phyloP scores from a whole-genome alignment of 2,888 invertebrate species.

The Rhaphigaster nebulosa region DNA sequence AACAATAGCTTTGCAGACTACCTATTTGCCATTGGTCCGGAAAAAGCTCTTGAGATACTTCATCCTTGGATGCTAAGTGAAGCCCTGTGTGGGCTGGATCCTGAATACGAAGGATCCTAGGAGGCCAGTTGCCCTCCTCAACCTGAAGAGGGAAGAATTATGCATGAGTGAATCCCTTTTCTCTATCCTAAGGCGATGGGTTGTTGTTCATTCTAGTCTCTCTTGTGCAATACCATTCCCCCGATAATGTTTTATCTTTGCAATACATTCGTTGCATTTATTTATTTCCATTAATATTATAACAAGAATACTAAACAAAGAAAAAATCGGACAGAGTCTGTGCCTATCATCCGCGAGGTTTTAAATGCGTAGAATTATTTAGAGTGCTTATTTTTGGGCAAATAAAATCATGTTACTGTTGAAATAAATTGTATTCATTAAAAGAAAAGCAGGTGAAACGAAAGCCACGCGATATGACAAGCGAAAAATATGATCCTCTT shows the following conservation, averaged over 20 bases:
- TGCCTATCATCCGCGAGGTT: too few relatives aligned
- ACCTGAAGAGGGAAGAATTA: neutral
- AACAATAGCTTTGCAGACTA: neutral
- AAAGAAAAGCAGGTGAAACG: too few relatives aligned
- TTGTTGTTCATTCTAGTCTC: neutral
- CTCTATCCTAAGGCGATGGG: neutral
- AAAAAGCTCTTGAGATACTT: neutral
- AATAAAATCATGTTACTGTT: too few relatives aligned
- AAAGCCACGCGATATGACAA: too few relatives aligned
- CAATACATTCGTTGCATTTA: neutral
- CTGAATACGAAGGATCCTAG: neutral
- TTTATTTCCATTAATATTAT: neutral
- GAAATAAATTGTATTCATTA: too few relatives aligned
- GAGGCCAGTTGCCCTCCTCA: neutral
- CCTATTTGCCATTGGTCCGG: neutral
- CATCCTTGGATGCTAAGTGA: neutral
- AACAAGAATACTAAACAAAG: neutral
- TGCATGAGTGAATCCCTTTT: neutral
- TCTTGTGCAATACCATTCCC: neutral
- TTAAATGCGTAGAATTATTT: too few relatives aligned
- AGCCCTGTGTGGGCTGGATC: neutral
- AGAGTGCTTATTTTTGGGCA: too few relatives aligned
- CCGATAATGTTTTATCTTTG: neutral
- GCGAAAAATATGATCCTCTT: too few relatives aligned
- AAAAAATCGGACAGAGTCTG: too few relatives aligned